Percentiles rank a stretch among this genome's conserved stretches.
Evolutionary conservation across 1,140 invertebrate genomes (phyloP).

Genomic region (Telenomus remus): DNA sequence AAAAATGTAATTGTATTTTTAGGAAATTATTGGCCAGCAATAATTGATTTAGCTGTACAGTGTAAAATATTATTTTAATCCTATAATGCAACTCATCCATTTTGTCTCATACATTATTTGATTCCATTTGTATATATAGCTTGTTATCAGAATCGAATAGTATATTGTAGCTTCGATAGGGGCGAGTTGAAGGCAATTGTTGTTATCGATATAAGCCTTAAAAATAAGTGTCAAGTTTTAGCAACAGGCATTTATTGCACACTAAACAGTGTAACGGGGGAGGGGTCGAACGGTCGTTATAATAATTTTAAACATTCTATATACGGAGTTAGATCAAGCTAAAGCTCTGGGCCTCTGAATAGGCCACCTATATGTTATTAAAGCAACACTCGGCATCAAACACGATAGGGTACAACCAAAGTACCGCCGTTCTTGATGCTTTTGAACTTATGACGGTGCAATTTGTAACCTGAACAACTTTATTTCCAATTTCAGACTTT

Average conservation of each 20-base stretch:
- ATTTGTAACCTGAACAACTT: conserved; percentile 38
- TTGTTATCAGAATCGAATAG: not conserved
- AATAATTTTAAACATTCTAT: conserved; percentile 51
- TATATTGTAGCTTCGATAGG: conserved; percentile 11
- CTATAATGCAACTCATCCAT: too few species aligned
- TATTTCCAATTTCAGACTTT: conserved; percentile 38
- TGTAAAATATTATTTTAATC: too few species aligned
- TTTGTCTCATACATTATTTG: too few species aligned
- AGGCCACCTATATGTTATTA: conserved; percentile 29
- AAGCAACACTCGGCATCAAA: conserved; percentile 13
- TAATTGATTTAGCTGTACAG: too few species aligned
- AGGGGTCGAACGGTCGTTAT: conserved; percentile 42
- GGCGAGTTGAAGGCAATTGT: conserved; percentile 19
- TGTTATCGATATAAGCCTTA: conserved; percentile 41
- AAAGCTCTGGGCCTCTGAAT: conserved; percentile 25
- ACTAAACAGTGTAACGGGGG: conserved; percentile 29
- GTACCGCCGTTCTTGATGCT: conserved; percentile 25
- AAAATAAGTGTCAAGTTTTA: conserved; percentile 53
- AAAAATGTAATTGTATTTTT: too few species aligned
- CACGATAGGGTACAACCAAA: conserved; percentile 7
- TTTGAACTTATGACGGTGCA: conserved; percentile 45
- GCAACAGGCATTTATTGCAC: conserved; percentile 45
- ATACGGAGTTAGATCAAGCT: conserved; percentile 26
- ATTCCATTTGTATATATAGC: not conserved
- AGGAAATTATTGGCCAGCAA: too few species aligned